These are phyloP conservation scores for Oxyura jamaicensis DNA, from an alignment of 2,113 vertebrate species.

Conservation along the genomic window DNA sequence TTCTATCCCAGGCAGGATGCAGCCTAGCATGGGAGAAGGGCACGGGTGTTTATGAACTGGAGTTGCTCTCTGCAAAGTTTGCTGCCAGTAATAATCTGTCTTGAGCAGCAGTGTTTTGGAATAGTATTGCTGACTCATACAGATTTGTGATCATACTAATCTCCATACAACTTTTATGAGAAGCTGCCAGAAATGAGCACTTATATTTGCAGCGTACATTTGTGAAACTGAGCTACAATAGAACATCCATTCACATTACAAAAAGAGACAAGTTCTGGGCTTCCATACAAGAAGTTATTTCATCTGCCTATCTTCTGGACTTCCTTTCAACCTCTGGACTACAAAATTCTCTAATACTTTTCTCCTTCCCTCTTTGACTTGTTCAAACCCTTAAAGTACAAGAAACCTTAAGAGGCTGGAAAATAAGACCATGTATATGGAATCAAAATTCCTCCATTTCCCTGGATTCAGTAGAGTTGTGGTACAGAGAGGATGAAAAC, in stretches of 20 bases:
- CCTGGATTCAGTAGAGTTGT: background rate
- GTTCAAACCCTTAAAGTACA: background rate
- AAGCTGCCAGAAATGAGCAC: background rate
- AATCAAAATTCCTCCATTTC: background rate
- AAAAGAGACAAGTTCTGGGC: background rate
- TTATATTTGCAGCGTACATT: background rate
- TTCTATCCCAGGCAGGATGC: background rate
- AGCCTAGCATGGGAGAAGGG: constrained; percentile 28
- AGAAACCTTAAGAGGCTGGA: background rate
- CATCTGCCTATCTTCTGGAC: background rate
- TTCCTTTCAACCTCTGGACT: background rate
- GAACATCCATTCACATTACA: background rate
- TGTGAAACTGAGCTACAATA: background rate
- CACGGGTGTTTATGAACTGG: background rate
- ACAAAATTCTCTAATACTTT: background rate
- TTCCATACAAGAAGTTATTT: background rate
- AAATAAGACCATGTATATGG: background rate
- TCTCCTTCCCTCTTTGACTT: background rate
- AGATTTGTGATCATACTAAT: constrained; percentile 5
- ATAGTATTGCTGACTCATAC: background rate
- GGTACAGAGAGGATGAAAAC: background rate
- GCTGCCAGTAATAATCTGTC: background rate
- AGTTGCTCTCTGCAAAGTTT: background rate
- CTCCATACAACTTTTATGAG: background rate
- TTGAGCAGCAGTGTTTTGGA: constrained; percentile 36